Evolutionary conservation across 1,140 invertebrate species (phyloP).

Genomic region (Cydia splendana): DNA sequence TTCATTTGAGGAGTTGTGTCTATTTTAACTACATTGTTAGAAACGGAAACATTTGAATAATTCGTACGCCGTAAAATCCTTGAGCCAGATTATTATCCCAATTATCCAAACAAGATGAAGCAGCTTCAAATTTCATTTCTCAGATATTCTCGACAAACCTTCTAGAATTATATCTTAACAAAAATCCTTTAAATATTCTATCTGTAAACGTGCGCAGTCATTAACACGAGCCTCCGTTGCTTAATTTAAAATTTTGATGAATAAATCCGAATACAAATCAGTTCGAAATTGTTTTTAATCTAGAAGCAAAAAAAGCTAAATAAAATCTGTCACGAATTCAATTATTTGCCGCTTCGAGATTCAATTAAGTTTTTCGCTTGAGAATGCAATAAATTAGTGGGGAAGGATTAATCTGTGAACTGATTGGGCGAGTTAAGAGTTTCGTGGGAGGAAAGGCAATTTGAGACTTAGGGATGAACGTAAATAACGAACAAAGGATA

Average conservation of each 20-base stretch:
- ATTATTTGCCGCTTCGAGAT: conserved; percentile 16
- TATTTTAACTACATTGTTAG: too few relatives aligned
- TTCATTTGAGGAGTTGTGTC: too few relatives aligned
- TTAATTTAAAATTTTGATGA: conserved; percentile 24
- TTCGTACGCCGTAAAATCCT: not conserved
- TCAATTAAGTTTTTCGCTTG: conserved; percentile 27
- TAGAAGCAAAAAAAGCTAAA: conserved; percentile 15
- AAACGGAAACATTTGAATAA: not conserved
- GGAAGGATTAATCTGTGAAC: not conserved
- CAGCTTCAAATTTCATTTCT: not conserved
- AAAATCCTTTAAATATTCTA: conserved; percentile 11
- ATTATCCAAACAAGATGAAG: not conserved
- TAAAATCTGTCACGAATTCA: conserved; percentile 29
- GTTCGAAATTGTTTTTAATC: conserved; percentile 27
- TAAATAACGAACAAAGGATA: not conserved
- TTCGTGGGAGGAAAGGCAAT: not conserved
- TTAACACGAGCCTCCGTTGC: not conserved
- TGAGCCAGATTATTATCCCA: not conserved
- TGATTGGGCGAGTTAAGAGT: conserved; percentile 8
- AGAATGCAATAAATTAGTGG: conserved; percentile 21
- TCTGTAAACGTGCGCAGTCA: conserved; percentile 15
- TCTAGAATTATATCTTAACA: conserved; percentile 7
- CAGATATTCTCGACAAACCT: not conserved
- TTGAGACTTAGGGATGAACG: not conserved
- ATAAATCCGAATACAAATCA: conserved; percentile 29